Conservation (phyloP, 2,113 vertebrate genomes). For the Tyrannus savana region DNA sequence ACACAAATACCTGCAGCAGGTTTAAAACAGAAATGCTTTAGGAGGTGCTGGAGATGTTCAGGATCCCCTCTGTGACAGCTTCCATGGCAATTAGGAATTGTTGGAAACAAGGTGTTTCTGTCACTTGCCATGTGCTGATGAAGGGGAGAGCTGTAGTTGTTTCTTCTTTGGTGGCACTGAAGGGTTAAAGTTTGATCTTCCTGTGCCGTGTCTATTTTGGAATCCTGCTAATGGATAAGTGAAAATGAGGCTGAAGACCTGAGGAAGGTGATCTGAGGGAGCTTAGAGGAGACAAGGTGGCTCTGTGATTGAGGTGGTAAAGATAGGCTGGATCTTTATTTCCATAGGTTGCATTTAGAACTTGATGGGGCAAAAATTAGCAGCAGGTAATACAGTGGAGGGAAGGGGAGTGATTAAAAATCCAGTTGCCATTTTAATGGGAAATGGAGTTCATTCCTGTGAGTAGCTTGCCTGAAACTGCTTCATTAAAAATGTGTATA, state of each 20-base stretch:
- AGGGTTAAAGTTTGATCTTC: background rate
- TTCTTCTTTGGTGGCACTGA: background rate
- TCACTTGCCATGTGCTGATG: background rate
- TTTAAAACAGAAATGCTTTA: background rate
- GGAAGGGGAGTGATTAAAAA: background rate
- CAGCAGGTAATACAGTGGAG: background rate
- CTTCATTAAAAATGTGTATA: background rate
- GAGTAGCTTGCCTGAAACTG: background rate
- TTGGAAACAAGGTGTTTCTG: background rate
- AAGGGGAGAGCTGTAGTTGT: background rate
- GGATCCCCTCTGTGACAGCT: background rate
- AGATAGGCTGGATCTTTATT: background rate
- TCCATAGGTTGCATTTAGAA: background rate
- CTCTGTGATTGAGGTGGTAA: background rate
- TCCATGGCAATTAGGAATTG: background rate
- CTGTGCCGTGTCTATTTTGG: background rate
- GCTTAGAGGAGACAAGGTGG: background rate
- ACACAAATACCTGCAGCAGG: background rate
- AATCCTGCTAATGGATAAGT: background rate
- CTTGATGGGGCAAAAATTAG: background rate
- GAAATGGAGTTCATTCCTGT: background rate
- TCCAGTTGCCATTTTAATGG: background rate
- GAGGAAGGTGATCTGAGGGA: background rate
- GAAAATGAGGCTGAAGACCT: background rate
- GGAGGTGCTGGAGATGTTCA: background rate